phyloP scores from a whole-genome alignment of 2,113 vertebrate species.

The Gopherus evgoodei region DNA sequence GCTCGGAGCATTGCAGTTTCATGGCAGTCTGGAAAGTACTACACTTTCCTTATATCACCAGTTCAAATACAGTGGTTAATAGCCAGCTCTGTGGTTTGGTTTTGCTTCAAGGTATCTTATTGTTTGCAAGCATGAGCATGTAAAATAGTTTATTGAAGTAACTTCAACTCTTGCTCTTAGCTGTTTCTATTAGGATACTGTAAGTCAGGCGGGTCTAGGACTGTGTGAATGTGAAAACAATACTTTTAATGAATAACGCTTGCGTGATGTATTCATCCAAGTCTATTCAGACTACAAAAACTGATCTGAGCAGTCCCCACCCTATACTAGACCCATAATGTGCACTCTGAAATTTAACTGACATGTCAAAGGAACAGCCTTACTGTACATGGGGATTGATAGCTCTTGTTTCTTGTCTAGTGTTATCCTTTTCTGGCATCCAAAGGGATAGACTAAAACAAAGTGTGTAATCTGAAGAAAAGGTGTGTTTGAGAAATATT shows the following conservation, averaged over 20 bases:
- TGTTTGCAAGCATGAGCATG: neutral
- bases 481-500: neutral
- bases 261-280: neutral
- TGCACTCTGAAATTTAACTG: neutral
- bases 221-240: neutral
- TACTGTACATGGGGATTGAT: neutral
- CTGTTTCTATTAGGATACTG: neutral
- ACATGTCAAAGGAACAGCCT: neutral
- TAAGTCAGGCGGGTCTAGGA: neutral
- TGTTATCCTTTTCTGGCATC: neutral
- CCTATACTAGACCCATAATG: neutral
- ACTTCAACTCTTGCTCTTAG: neutral
- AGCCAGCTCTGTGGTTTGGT: neutral
- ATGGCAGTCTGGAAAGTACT: neutral
- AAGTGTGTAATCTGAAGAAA: neutral
- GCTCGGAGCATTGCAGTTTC: neutral
- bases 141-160: neutral
- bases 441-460: neutral
- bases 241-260: neutral
- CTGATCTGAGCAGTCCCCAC: neutral
- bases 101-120: neutral
- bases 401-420: neutral
- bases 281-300: neutral
- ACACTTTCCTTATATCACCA: neutral
- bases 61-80: neutral